Evolutionary conservation across 2,888 invertebrate species (phyloP).

Genomic region (Sipunculus nudus): DNA sequence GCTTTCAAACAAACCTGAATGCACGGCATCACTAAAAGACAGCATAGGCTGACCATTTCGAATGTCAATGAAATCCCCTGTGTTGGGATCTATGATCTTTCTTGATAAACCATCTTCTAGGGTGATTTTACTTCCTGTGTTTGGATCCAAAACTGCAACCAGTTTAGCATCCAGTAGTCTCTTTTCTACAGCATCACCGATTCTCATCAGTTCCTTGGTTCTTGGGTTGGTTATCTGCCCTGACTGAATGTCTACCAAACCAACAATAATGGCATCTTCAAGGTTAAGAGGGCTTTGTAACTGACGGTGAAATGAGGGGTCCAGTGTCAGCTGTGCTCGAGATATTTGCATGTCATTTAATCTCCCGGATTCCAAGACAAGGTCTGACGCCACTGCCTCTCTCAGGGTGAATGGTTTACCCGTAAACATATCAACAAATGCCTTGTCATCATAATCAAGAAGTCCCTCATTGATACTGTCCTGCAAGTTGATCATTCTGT

Average conservation of each 20-base stretch:
- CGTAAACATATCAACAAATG: slow-evolving; percentile 60
- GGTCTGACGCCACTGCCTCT: slow-evolving; percentile 77
- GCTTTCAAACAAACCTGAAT: slow-evolving; percentile 54
- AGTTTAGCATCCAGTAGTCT: slow-evolving; percentile 50
- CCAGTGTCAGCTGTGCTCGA: slow-evolving; percentile 66
- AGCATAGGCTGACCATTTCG: slow-evolving; percentile 75
- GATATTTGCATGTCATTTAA: slow-evolving; percentile 44
- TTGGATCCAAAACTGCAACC: slow-evolving; percentile 55
- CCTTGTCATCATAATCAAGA: slow-evolving; percentile 25
- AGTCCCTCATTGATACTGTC: slow-evolving; percentile 70
- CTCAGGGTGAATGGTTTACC: slow-evolving; percentile 81
- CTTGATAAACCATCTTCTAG: slow-evolving; percentile 70
- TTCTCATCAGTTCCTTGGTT: slow-evolving; percentile 81
- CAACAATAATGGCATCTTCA: slow-evolving; percentile 43
- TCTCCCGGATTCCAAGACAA: slow-evolving; percentile 42
- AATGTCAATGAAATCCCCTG: slow-evolving; percentile 79
- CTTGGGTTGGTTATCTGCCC: slow-evolving; percentile 76
- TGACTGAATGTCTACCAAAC: slow-evolving; percentile 73
- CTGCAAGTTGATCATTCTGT: slow-evolving; percentile 74
- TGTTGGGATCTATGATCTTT: slow-evolving; percentile 81
- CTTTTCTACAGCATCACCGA: slow-evolving; percentile 79
- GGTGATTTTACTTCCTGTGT: slow-evolving; percentile 42
- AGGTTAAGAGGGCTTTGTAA: slow-evolving; percentile 33
- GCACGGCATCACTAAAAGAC: slow-evolving; percentile 65
- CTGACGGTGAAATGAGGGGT: slow-evolving; percentile 28